A percentile compares a stretch with the other conserved stretches of the same genome.
Evolutionary conservation across 64 coral and sea anemone species (phyloP).

Genomic region (Stichodactyla mertensii): DNA sequence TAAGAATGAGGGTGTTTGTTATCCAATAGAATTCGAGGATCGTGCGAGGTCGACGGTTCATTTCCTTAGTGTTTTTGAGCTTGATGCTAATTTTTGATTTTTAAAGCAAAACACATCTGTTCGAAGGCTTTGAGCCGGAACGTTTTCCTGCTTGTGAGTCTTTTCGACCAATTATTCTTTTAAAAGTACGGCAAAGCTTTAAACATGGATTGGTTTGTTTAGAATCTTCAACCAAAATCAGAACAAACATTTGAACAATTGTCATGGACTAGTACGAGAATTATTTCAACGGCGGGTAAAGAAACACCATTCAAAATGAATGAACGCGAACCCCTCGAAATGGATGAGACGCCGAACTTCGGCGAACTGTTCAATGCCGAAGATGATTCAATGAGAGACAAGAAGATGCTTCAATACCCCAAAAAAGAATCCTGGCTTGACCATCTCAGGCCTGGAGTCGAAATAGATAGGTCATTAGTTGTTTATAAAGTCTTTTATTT

Average conservation of each 20-base stretch:
- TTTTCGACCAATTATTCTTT: not conserved
- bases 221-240: not conserved
- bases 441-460: slow-evolving; percentile 52
- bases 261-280: not conserved
- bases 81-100: slow-evolving; percentile 1
- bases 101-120: not conserved
- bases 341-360: slow-evolving; percentile 8
- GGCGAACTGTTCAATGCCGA: slow-evolving; percentile 52
- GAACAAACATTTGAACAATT: not conserved
- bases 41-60: not conserved
- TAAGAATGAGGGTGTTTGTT: not conserved
- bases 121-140: not conserved
- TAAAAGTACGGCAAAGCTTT: not conserved
- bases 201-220: not conserved
- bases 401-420: not conserved
- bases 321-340: not conserved
- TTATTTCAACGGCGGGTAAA: not conserved
- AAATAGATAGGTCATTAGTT: slow-evolving; percentile 63
- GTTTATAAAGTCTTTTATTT: slow-evolving; percentile 94
- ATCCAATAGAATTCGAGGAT: not conserved
- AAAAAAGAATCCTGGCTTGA: slow-evolving; percentile 25
- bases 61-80: not conserved
- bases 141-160: not conserved
- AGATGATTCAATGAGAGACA: slow-evolving; percentile 16
- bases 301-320: slow-evolving; percentile 7